Percentiles rank a stretch among this genome's conserved stretches.
These are phyloP conservation scores for Drosophila grimshawi DNA, from an alignment of 1,140 invertebrate genomes.

Conservation along the genomic window DNA sequence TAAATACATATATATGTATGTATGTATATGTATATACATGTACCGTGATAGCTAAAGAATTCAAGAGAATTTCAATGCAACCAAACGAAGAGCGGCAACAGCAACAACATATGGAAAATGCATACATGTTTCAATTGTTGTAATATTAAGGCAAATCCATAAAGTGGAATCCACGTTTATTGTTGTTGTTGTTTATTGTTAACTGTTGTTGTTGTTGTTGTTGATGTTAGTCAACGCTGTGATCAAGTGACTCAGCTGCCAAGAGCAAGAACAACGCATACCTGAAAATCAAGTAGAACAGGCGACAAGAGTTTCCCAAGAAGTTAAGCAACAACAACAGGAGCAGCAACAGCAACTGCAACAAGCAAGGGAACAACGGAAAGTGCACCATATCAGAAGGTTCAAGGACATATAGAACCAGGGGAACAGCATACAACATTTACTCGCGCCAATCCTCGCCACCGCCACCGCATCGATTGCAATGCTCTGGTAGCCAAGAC, in stretches of 20 bases:
- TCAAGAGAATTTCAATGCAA: constrained; percentile 45
- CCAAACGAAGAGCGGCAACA: constrained; percentile 4
- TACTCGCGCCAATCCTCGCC: constrained; percentile 84
- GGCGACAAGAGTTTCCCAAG: constrained; percentile 6
- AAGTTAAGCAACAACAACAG: constrained; percentile 46
- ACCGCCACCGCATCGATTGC: constrained; percentile 84
- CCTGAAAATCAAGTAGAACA: constrained; percentile 4
- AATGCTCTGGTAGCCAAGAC: constrained; percentile 85
- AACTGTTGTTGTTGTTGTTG: constrained; percentile 23
- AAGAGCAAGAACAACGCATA: not conserved
- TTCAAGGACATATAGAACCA: constrained; percentile 35
- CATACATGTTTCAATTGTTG: constrained; percentile 18
- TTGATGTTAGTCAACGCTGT: constrained; percentile 31
- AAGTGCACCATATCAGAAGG: constrained; percentile 60
- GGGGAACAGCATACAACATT: constrained; percentile 72
- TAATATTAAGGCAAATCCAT: constrained; percentile 15
- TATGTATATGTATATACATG: constrained; percentile 14
- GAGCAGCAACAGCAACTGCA: constrained; percentile 12
- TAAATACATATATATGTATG: constrained; percentile 2
- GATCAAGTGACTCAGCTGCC: constrained; percentile 12
- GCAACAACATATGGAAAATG: constrained; percentile 19
- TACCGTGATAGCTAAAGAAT: constrained; percentile 71
- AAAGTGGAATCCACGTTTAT: not conserved
- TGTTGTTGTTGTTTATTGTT: constrained; percentile 34
- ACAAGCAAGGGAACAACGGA: constrained; percentile 1